phyloP scores from a whole-genome alignment of 2,888 invertebrate species.

The Candidula unifasciata region DNA sequence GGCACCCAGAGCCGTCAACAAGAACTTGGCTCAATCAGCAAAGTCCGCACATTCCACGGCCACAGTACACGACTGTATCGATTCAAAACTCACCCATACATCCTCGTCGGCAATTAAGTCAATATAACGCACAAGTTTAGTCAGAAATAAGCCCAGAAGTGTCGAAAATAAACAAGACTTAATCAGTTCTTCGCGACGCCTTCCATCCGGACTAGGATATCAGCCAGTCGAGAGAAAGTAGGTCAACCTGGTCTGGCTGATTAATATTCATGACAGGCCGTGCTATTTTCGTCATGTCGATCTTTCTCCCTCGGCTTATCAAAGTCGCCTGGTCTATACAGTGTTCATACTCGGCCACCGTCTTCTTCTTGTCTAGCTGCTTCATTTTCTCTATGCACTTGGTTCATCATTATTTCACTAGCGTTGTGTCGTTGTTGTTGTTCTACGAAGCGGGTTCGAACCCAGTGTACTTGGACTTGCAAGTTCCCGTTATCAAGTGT shows the following conservation, averaged over 20 bases:
- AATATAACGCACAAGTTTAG: background rate
- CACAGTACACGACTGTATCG: background rate
- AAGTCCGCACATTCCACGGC: background rate
- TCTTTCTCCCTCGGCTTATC: background rate
- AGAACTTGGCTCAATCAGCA: background rate
- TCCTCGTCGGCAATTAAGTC: background rate
- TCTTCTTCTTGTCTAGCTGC: no score
- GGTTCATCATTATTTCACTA: no score
- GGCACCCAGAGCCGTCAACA: constrained; percentile 24
- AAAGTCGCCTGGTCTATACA: no score
- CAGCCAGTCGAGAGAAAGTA: constrained; percentile 40
- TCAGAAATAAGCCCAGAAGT: background rate
- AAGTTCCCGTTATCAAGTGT: no score
- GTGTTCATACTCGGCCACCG: no score
- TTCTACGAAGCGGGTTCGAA: no score
- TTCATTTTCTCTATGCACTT: no score
- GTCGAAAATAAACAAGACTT: background rate
- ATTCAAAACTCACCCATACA: constrained; percentile 26
- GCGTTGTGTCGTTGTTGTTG: no score
- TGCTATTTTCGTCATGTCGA: background rate
- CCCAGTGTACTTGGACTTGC: no score
- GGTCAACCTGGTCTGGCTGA: constrained; percentile 38
- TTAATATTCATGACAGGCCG: constrained; percentile 49
- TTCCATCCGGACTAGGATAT: constrained; percentile 32
- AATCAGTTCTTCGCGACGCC: background rate